These are phyloP conservation scores for Pseudomyrmex pallidus DNA, from an alignment of 1,140 invertebrate species.

Conservation along the genomic window DNA sequence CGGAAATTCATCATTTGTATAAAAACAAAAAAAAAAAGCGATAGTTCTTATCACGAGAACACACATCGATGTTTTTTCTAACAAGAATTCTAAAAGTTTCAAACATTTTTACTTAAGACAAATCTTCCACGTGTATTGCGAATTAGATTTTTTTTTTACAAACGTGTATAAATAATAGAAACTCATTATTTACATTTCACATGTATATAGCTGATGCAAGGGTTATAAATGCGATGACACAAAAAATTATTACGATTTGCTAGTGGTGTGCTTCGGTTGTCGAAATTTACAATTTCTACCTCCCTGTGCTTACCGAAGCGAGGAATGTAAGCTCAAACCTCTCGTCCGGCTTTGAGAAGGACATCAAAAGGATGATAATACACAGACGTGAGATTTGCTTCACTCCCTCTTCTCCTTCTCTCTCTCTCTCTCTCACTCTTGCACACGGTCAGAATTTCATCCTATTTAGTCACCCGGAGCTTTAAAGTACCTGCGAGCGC, in stretches of 20 bases:
- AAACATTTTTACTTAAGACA: not conserved
- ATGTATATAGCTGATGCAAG: not conserved
- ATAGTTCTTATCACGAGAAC: not conserved
- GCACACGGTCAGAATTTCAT: constrained; percentile 45
- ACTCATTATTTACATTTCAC: not conserved
- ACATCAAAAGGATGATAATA: constrained; percentile 79
- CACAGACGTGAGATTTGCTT: constrained; percentile 66
- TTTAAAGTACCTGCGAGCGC: constrained; percentile 61
- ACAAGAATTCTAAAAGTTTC: not conserved
- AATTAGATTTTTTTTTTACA: not conserved
- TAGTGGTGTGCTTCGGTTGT: not conserved
- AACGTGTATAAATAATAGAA: not conserved
- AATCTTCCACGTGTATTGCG: not conserved
- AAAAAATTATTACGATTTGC: not conserved
- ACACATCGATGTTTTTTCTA: not conserved
- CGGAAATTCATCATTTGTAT: not conserved
- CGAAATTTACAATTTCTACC: constrained; percentile 68
- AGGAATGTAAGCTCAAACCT: constrained; percentile 71
- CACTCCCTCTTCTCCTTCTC: not conserved
- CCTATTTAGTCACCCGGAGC: constrained; percentile 63
- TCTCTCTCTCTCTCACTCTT: not conserved
- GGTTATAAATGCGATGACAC: too few species aligned
- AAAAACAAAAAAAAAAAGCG: not conserved
- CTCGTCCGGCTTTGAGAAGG: constrained; percentile 73
- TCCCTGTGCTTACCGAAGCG: constrained; percentile 67